A percentile compares a stretch with the other conserved stretches of the same genome.
Conservation (phyloP, 2,888 invertebrate genomes). For the Clitarchus hookeri region DNA sequence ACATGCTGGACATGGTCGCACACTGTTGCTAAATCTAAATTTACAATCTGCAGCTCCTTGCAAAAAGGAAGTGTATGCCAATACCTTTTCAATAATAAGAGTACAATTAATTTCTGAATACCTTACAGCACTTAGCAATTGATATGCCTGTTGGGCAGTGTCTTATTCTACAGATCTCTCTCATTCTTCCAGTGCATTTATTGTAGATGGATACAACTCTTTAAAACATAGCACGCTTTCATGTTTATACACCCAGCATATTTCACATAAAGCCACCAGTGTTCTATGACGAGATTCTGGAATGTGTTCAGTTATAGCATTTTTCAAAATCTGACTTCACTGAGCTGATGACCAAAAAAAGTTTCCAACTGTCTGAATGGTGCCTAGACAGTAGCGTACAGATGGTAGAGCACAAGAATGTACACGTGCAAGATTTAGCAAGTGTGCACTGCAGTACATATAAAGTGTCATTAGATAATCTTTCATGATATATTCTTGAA, state of each 20-base stretch:
- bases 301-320: not conserved
- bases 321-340: not conserved
- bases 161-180: too few species aligned
- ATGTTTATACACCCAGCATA: not conserved
- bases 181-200: too few species aligned
- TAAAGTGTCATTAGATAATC: not conserved
- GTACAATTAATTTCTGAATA: too few species aligned
- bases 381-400: not conserved
- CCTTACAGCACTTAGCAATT: too few species aligned
- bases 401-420: not conserved
- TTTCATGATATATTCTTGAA: not conserved
- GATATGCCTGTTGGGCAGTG: too few species aligned
- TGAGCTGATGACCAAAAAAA: constrained; percentile 3
- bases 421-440: not conserved
- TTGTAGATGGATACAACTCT: too few species aligned
- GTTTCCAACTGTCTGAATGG: too few species aligned
- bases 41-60: too few species aligned
- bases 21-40: too few species aligned
- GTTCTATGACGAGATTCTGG: not conserved
- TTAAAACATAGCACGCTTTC: not conserved
- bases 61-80: too few species aligned
- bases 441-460: constrained; percentile 4
- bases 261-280: not conserved
- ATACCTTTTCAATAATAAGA: too few species aligned
- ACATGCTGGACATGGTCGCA: too few species aligned